Base-by-base conservation (phyloP, 1,140 invertebrate species). In the Drosophila punjabiensis region DNA sequence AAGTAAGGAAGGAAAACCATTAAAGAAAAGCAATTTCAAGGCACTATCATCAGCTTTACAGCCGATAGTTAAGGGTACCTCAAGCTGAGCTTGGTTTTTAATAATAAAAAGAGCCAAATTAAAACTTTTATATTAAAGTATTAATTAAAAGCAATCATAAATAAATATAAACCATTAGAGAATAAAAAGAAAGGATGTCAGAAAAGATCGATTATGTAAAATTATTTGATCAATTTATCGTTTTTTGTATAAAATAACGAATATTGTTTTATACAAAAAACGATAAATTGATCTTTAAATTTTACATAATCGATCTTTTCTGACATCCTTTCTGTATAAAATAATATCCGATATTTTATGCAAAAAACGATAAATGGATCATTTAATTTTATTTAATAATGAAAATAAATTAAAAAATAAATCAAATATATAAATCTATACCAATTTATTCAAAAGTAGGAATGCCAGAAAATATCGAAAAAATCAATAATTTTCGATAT, bases 31-130 rank as follows among this genome's bases (percentile, higher is more conserved):
- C 30, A 55, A n/a, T 53, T 24, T 8, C 39, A 2, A 32, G 30
- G 28, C n/a, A 47, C n/a, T 16, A 50, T 62, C n/a, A 62, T n/a
- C 43, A 52, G 5, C 4, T 52, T 53, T 53, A 62, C 10, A 55
- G 32, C 4, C 48, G 1, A 55, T 35, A 63, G 10, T 24, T 55
- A 62, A 52, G 33, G 6, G 3, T n/a, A 24, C 3, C 7, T 9
- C 7, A 14, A 33, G 18, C 24, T 52, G 10, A 62, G 20, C 3
- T 9, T 56, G 8, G 52, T 55, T 56, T 37, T 56, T 35, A 20
- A 32, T 20, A n/a, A n/a, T n/a, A n/a, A n/a, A n/a, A n/a, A n/a
- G n/a, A n/a, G 52, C 0, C 3, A 47, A 24, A 67, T 14, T 18
- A n/a, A n/a, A 28, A 30, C 2, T 9, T 1, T 24, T 0, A 24